Conservation (phyloP, 2,113 vertebrate genomes). For the Myrmecobius fasciatus region DNA sequence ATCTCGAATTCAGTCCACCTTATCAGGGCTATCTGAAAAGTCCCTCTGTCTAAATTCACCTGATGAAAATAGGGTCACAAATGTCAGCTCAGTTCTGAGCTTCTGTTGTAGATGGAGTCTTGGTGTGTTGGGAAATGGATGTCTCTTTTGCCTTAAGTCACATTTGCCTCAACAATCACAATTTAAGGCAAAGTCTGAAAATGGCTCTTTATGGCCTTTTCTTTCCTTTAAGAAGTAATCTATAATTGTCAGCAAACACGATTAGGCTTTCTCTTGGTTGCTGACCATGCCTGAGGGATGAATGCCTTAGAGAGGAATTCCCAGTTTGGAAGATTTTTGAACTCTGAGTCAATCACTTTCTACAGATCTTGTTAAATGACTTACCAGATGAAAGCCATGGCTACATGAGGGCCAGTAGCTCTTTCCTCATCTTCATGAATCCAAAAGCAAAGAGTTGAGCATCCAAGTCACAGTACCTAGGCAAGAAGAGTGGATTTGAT, state of each 20-base stretch:
- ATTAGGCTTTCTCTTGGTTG: background rate
- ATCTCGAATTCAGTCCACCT: constrained; percentile 60
- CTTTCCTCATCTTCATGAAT: background rate
- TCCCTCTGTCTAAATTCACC: background rate
- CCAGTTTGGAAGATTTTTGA: background rate
- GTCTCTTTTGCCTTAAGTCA: background rate
- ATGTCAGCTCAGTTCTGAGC: background rate
- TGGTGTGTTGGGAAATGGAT: background rate
- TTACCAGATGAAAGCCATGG: background rate
- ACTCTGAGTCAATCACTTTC: background rate
- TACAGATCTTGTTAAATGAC: background rate
- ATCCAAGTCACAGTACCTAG: background rate
- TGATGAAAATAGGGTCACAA: background rate
- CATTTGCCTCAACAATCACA: background rate
- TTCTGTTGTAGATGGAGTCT: background rate
- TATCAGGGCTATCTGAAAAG: constrained; percentile 33
- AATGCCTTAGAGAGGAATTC: background rate
- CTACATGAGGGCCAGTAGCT: background rate
- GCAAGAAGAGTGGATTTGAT: background rate
- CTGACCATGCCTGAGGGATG: background rate
- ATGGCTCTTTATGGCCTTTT: background rate
- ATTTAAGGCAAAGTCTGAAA: background rate
- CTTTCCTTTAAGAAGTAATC: background rate
- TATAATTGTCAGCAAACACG: background rate
- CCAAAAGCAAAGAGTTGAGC: background rate